Evolutionary conservation across 2,888 invertebrate species (phyloP).

Genomic region (Chelonus formosanus): DNA sequence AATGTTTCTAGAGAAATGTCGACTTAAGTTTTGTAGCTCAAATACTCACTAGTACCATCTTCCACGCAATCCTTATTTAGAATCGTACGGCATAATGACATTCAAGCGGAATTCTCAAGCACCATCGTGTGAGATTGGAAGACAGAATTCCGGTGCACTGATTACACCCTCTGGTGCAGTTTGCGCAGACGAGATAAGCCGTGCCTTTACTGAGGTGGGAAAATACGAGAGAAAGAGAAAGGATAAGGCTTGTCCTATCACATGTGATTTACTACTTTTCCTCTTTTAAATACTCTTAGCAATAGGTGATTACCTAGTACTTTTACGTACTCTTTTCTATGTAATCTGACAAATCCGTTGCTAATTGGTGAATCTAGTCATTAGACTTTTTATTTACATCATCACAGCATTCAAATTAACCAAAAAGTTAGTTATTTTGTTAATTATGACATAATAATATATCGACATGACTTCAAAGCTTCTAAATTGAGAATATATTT

Average conservation of each 20-base stretch:
- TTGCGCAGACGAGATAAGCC: conserved; percentile 43
- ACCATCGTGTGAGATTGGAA: conserved; percentile 27
- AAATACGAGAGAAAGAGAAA: conserved; percentile 6
- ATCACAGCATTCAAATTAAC: no score
- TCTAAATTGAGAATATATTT: no score
- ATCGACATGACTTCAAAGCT: no score
- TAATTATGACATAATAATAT: no score
- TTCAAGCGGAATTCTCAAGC: conserved; percentile 32
- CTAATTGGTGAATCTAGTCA: no score
- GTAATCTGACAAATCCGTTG: no score
- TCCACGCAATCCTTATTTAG: conserved; percentile 34
- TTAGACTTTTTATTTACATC: no score
- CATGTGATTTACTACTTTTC: conserved; percentile 12
- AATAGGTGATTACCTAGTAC: conserved; percentile 12
- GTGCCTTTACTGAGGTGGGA: conserved; percentile 15
- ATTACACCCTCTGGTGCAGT: conserved; percentile 40
- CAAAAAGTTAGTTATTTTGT: no score
- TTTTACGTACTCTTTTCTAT: background rate
- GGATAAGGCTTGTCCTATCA: conserved; percentile 12
- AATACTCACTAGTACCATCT: conserved; percentile 12
- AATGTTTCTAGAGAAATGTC: conserved; percentile 1
- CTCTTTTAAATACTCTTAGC: background rate
- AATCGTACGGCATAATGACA: conserved; percentile 32
- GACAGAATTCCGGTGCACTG: conserved; percentile 40
- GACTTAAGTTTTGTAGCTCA: conserved; percentile 4